Evolutionary conservation across 2,113 vertebrate genomes (phyloP).

Genomic region (Thunnus thynnus): DNA sequence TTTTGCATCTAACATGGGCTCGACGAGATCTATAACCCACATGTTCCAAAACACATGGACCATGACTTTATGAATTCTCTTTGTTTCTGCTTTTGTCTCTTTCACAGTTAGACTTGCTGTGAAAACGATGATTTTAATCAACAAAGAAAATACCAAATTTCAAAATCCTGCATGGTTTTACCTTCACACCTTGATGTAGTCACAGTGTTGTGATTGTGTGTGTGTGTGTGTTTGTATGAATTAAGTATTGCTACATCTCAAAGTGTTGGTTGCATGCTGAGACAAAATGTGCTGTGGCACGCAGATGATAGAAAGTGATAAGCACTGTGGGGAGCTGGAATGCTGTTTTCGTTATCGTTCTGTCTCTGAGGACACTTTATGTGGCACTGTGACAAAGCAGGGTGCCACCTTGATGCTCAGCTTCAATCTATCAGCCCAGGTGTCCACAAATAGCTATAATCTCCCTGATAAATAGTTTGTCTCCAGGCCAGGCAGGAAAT

Average conservation of each 20-base stretch:
- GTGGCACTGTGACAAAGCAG: background rate
- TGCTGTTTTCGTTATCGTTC: conserved; percentile 58
- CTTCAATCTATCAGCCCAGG: conserved; percentile 30
- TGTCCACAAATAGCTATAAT: conserved; percentile 64
- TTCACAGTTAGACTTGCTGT: background rate
- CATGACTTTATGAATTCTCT: background rate
- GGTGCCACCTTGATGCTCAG: conserved; percentile 17
- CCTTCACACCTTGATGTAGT: conserved; percentile 27
- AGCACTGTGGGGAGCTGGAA: conserved; percentile 51
- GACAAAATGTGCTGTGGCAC: conserved; percentile 57
- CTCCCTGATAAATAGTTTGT: conserved; percentile 52
- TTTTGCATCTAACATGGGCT: conserved; percentile 34
- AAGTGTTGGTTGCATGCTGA: conserved; percentile 70
- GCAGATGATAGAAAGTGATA: conserved; percentile 51
- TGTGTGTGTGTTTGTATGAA: conserved; percentile 28
- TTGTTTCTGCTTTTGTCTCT: too few species aligned
- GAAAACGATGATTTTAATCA: background rate
- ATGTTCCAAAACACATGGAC: conserved; percentile 1
- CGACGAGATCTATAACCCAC: background rate
- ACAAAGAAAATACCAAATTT: conserved; percentile 73
- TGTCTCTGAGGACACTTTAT: conserved; percentile 32
- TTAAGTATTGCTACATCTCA: conserved; percentile 24
- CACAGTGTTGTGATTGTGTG: conserved; percentile 32
- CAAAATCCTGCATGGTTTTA: conserved; percentile 57
- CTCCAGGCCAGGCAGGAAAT: conserved; percentile 48